Evolutionary conservation across 2,113 vertebrate species (phyloP).

Genomic region (Oxygymnocypris stewartii): DNA sequence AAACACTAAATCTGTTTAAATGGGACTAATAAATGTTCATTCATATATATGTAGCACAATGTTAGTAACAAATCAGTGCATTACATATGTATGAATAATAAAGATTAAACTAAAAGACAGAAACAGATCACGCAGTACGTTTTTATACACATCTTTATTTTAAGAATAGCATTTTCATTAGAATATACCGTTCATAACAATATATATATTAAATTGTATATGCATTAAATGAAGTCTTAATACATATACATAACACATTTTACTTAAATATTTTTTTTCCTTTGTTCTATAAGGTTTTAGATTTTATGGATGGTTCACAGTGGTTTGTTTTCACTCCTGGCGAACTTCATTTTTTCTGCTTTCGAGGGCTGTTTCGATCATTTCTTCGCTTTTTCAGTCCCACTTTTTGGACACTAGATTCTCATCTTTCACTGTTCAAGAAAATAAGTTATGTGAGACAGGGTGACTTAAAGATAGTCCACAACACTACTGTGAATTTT

Average conservation of each 20-base stretch:
- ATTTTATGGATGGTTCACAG: conserved; percentile 34
- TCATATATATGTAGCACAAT: neutral
- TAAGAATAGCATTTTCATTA: conserved; percentile 76
- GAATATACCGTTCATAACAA: conserved; percentile 64
- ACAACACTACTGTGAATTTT: neutral
- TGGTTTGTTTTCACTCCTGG: conserved; percentile 30
- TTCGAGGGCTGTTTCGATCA: conserved; percentile 34
- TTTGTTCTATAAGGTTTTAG: conserved; percentile 48
- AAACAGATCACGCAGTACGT: conserved; percentile 11
- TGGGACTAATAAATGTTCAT: neutral
- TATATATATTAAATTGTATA: conserved; percentile 76
- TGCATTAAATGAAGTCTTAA: conserved; percentile 74
- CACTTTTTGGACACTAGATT: conserved; percentile 63
- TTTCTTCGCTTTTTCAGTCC: conserved; percentile 44
- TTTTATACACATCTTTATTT: conserved; percentile 73
- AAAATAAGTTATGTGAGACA: conserved; percentile 44
- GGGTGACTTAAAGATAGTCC: neutral
- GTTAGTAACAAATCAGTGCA: neutral
- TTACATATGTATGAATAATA: neutral
- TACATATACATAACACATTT: conserved; percentile 72
- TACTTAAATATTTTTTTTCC: conserved; percentile 57
- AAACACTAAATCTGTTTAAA: conserved; percentile 20
- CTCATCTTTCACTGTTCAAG: conserved; percentile 71
- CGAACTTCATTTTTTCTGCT: conserved; percentile 39
- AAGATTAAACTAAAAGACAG: neutral